Evolutionary conservation across 2,113 vertebrate species (phyloP).

Genomic region (Crotalus helleri): DNA sequence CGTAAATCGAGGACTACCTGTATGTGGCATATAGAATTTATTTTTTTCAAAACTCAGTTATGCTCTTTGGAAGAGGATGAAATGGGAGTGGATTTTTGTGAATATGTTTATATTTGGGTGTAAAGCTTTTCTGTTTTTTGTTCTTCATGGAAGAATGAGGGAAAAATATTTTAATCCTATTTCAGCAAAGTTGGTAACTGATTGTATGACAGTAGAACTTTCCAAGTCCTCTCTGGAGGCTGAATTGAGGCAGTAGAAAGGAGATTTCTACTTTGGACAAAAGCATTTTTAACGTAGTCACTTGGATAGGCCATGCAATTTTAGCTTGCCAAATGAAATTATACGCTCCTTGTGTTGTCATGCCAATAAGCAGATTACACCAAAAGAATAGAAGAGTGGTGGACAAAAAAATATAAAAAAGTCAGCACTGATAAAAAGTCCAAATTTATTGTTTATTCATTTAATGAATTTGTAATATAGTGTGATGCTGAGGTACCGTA

Average conservation of each 20-base stretch:
- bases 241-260: not conserved
- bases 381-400: not conserved
- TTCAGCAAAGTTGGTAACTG: not conserved
- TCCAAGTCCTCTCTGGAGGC: not conserved
- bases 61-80: not conserved
- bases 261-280: not conserved
- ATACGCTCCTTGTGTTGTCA: not conserved
- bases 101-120: not conserved
- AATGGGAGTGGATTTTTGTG: not conserved
- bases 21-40: rapidly evolving
- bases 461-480: not conserved
- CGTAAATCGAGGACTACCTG: not conserved
- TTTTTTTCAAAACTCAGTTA: not conserved
- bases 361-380: not conserved
- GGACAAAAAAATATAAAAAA: not conserved
- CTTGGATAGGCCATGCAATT: not conserved
- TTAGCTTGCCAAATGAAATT: not conserved
- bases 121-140: not conserved
- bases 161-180: not conserved
- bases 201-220: not conserved
- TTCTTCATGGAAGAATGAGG: not conserved
- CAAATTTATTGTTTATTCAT: not conserved
- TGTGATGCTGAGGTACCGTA: not conserved
- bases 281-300: not conserved
- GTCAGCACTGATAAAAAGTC: not conserved